These are phyloP conservation scores for Blastobasis adustella DNA, from an alignment of 2,888 invertebrate genomes.

Conservation along the genomic window DNA sequence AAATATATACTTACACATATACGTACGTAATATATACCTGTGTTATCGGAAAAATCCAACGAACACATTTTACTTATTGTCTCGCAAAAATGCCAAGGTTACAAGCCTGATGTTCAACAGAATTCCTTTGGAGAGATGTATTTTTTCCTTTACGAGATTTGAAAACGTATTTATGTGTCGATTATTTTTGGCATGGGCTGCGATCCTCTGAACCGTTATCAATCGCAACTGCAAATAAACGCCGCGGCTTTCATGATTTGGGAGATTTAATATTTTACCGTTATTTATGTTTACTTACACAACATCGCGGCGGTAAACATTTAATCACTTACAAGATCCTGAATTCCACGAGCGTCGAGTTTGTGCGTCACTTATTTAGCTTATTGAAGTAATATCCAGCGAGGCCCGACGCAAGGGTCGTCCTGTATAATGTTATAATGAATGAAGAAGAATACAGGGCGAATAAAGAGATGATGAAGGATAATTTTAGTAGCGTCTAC, in stretches of 20 bases:
- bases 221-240: conserved; percentile 34
- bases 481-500: conserved; percentile 37
- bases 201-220: conserved; percentile 32
- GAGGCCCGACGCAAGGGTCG: conserved; percentile 12
- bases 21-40: too few species aligned
- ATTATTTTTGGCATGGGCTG: conserved; percentile 32
- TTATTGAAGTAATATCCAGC: conserved; percentile 52
- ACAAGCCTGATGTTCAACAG: conserved; percentile 4
- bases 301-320: conserved; percentile 32
- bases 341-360: conserved; percentile 33
- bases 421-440: not conserved
- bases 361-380: conserved; percentile 41
- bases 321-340: conserved; percentile 44
- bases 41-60: too few species aligned
- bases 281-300: conserved; percentile 45
- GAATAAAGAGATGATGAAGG: conserved; percentile 28
- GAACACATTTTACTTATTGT: conserved; percentile 11
- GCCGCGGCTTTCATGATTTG: conserved; percentile 34
- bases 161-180: conserved; percentile 19
- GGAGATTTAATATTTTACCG: conserved; percentile 43
- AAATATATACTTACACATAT: too few species aligned
- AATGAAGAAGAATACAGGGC: conserved; percentile 9
- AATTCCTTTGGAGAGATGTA: not conserved
- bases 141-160: conserved; percentile 8
- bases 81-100: conserved; percentile 12